Base-by-base conservation (phyloP, 2,888 invertebrate genomes). In the Tachystola acroxantha region DNA sequence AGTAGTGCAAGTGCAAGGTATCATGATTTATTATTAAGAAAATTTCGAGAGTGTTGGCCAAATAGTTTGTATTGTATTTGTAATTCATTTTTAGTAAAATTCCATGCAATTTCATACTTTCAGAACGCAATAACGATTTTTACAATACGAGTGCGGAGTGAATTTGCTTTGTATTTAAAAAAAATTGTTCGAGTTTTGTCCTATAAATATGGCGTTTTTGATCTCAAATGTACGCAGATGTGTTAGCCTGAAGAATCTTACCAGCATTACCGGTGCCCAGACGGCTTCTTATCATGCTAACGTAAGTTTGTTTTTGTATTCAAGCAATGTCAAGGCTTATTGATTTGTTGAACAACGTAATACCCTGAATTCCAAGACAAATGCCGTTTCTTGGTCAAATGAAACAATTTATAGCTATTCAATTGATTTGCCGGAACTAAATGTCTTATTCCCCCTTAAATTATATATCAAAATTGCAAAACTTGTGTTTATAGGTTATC, bases 241-340 rank as follows among this genome's bases (percentile, higher is more conserved):
- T 45, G 57, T 80, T 34, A 82, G 87, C 50, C 41, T 76, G 16
- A 74, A 63, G 41, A 74, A 65, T 43, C 53, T 76, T 4, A 82
- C 71, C 43, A 74, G 54, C 31, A 54, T 74, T 7, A 71, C 64
- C 43, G 43, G 63, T 25, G 45, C 89, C 36, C 91, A 90, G 46
- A 82, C 88, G 11, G 88, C 91, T 34, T 82, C 89, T 13, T 94
- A 94, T 70, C 94, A 94, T 66, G 91, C 92, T 40, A 94, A 94
- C 68, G 94, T 94, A 74, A 91, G 88, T 88, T 62, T 51, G 34
- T 48, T 53, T n/a, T 46, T 47, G 14, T 13, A 9, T 46, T 52
- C 34, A 40, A 48, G 37, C 64, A 68, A 67, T 64, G 64, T 64
- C 72, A 71, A 68, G 58, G 59, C 57, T 54, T 66, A 70, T 71